Percentiles rank a stretch among this genome's conserved stretches.
Conservation (phyloP, 2,888 invertebrate genomes). For the Oeneis ivallda region DNA sequence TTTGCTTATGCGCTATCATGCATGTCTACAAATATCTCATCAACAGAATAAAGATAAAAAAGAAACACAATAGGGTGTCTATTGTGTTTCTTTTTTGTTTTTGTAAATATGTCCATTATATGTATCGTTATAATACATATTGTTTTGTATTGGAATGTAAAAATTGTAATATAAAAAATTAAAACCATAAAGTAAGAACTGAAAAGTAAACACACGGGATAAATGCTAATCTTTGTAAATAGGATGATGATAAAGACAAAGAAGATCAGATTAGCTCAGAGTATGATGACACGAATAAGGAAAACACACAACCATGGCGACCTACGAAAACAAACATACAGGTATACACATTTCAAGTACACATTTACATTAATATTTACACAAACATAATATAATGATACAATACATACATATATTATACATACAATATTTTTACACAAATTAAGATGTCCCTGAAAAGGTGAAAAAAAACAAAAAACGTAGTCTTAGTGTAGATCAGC, state of each 20-base stretch:
- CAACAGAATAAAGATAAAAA: not conserved
- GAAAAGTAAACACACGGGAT: not conserved
- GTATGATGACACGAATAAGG: constrained; percentile 65
- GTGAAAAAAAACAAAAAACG: constrained; percentile 53
- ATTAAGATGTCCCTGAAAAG: constrained; percentile 57
- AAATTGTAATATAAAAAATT: not conserved
- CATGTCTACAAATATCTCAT: constrained; percentile 28
- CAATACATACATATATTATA: no score
- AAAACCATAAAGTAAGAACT: not conserved
- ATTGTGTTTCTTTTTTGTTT: constrained; percentile 1
- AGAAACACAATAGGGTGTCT: no score
- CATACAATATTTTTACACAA: constrained; percentile 32
- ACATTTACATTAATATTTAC: constrained; percentile 45
- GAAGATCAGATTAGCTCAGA: constrained; percentile 59
- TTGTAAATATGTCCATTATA: constrained; percentile 23
- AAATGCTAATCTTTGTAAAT: constrained; percentile 60
- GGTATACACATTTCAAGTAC: constrained; percentile 53
- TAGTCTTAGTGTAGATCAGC: constrained; percentile 54
- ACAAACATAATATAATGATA: not conserved
- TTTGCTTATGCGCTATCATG: constrained; percentile 38
- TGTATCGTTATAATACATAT: constrained; percentile 7
- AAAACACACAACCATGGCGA: constrained; percentile 70
- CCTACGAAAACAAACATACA: constrained; percentile 64
- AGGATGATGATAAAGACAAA: constrained; percentile 64
- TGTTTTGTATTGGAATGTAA: constrained; percentile 14